Percentiles rank a stretch among this genome's conserved stretches.
Conservation (phyloP, 2,797 vertebrate species). For the Gymnoscopelus microlampas region DNA sequence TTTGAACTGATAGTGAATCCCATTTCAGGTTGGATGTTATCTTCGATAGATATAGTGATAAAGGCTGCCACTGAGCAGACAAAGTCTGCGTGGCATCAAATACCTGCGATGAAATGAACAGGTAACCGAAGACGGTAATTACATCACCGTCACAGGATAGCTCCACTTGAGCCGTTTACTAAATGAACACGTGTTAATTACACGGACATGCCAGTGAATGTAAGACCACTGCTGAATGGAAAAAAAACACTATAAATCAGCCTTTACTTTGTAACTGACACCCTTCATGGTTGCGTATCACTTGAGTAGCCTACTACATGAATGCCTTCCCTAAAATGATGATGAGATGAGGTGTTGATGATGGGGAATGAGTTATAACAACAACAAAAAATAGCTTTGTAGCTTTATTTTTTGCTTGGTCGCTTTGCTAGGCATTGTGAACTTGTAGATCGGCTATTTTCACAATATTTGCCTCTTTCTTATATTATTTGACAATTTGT, state of each 20-base stretch:
- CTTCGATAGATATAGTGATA: neutral
- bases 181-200: constrained; percentile 60
- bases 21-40: neutral
- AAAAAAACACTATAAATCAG: constrained; percentile 3
- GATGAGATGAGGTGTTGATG: constrained; percentile 1
- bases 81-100: constrained; percentile 8
- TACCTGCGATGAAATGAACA: constrained; percentile 27
- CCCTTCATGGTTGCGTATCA: constrained; percentile 25
- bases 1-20: too few species aligned
- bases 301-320: constrained; percentile 13
- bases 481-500: too few species aligned
- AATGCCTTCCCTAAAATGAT: constrained; percentile 10
- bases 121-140: constrained; percentile 53
- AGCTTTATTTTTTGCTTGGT: too few species aligned
- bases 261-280: constrained; percentile 36
- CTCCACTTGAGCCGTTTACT: constrained; percentile 42
- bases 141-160: constrained; percentile 53
- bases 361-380: neutral
- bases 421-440: too few species aligned
- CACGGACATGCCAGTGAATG: constrained; percentile 21
- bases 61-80: neutral
- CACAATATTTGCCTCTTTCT: too few species aligned
- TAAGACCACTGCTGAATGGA: constrained; percentile 19
- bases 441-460: too few species aligned
- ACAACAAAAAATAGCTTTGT: neutral